Conservation (phyloP, 2,113 vertebrate genomes). For the Coregonus clupeaformis region DNA sequence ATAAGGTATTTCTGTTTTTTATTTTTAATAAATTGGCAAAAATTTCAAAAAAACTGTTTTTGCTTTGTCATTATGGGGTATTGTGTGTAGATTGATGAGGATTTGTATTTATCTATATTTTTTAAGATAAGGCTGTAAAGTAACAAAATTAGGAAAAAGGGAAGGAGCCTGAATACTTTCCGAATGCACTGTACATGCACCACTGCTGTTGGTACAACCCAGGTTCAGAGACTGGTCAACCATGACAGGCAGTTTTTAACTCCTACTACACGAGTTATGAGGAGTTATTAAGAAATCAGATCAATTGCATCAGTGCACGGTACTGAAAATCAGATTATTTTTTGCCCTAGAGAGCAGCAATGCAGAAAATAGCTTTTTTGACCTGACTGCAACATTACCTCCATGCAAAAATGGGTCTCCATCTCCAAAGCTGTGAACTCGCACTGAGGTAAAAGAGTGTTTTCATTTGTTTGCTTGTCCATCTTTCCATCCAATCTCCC, state of each 20-base stretch:
- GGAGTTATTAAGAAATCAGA: conserved; percentile 48
- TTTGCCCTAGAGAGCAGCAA: not conserved
- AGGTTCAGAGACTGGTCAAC: conserved; percentile 46
- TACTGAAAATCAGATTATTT: not conserved
- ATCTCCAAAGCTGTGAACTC: not conserved
- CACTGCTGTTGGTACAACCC: not conserved
- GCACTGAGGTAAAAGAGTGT: conserved; percentile 2
- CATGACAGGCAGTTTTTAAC: conserved; percentile 30
- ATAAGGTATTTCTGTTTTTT: no score
- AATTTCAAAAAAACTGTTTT: no score
- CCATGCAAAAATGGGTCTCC: not conserved
- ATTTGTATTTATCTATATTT: no score
- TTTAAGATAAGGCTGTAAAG: no score
- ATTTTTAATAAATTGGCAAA: no score
- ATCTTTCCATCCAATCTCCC: conserved; percentile 38
- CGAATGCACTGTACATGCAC: not conserved
- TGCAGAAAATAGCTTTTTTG: not conserved
- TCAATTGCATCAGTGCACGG: conserved; percentile 30
- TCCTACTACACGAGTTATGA: conserved; percentile 34
- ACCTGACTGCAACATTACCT: not conserved
- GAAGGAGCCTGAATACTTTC: no score
- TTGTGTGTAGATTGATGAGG: no score
- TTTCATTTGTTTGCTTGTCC: no score
- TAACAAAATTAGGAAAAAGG: no score
- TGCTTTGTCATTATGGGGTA: no score